phyloP scores from a whole-genome alignment of 2,888 invertebrate species.

The Himalopsyche tibetana region DNA sequence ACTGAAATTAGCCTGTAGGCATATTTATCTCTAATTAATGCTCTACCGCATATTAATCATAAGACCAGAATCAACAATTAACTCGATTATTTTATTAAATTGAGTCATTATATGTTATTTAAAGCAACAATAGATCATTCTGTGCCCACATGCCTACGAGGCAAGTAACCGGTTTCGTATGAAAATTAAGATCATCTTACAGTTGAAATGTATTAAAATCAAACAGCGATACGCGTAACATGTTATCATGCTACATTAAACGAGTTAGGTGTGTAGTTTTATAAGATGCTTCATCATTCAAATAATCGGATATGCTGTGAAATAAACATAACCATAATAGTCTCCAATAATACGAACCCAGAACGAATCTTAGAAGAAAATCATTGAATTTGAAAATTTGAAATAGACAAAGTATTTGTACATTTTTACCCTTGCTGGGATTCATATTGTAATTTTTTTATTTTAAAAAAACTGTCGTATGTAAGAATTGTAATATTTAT shows the following conservation, averaged over 20 bases:
- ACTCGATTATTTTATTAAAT: conserved; percentile 8
- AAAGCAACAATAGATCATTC: conserved; percentile 31
- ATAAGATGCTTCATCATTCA: conserved; percentile 6
- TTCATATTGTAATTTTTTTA: too few species aligned
- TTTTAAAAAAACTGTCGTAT: too few species aligned
- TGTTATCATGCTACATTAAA: conserved; percentile 22
- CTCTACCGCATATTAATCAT: neutral
- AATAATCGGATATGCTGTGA: neutral
- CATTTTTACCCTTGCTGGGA: too few species aligned
- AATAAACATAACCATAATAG: neutral
- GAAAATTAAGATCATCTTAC: conserved; percentile 34
- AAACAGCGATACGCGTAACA: conserved; percentile 22
- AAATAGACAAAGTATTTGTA: too few species aligned
- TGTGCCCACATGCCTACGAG: neutral
- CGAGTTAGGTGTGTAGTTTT: neutral
- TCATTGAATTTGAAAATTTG: too few species aligned
- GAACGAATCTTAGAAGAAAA: too few species aligned
- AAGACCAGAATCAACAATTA: conserved; percentile 13
- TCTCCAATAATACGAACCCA: too few species aligned
- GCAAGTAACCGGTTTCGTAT: conserved; percentile 14
- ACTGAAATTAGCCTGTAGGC: neutral
- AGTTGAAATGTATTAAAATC: conserved; percentile 16
- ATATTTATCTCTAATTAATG: conserved; percentile 30
- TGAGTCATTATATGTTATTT: conserved; percentile 29
- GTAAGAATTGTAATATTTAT: too few species aligned